Percentiles rank a stretch among this genome's conserved stretches.
These are phyloP conservation scores for Psilopsiagon aymara DNA, from an alignment of 2,113 vertebrate genomes.

Conservation along the genomic window DNA sequence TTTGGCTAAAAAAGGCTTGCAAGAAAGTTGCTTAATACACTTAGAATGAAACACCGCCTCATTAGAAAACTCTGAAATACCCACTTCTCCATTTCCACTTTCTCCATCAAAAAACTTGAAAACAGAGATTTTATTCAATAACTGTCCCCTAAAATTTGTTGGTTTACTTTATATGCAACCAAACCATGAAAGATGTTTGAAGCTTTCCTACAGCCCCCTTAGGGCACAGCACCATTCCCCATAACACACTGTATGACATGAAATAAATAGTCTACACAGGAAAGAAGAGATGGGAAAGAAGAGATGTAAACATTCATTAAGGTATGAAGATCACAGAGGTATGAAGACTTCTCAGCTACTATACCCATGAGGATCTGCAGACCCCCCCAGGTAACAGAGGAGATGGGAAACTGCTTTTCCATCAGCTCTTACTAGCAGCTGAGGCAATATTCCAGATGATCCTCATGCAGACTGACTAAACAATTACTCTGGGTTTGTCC, in stretches of 20 bases:
- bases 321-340: background rate
- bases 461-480: background rate
- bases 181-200: background rate
- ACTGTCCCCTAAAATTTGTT: background rate
- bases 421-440: background rate
- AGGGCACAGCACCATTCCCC: background rate
- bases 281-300: background rate
- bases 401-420: background rate
- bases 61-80: background rate
- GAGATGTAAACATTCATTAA: background rate
- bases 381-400: background rate
- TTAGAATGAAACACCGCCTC: background rate
- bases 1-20: background rate
- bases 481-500: background rate
- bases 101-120: background rate
- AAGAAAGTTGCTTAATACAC: background rate
- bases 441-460: background rate
- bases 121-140: background rate
- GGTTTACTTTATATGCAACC: background rate
- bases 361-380: background rate
- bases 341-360: background rate
- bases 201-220: background rate
- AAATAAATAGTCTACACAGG: background rate
- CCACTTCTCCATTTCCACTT: background rate
- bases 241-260: background rate